These are phyloP conservation scores for Amphipyra tragopoginis DNA, from an alignment of 2,888 invertebrate genomes.

Conservation along the genomic window DNA sequence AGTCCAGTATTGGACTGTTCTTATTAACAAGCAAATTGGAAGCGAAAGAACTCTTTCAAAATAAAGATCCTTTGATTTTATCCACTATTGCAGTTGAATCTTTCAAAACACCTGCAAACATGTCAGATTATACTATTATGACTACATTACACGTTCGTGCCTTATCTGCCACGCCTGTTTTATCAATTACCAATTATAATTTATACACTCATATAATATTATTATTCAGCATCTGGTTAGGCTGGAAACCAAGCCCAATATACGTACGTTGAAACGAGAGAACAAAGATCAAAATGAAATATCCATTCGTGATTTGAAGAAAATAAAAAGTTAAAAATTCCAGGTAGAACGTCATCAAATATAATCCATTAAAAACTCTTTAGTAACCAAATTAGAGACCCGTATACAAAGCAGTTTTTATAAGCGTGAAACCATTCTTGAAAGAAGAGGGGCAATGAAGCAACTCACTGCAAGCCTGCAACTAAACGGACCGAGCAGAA, in stretches of 20 bases:
- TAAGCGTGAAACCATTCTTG: constrained; percentile 43
- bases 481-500: constrained; percentile 48
- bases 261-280: not conserved
- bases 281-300: not conserved
- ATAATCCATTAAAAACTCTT: constrained; percentile 35
- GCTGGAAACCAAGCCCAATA: not conserved
- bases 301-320: not conserved
- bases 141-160: constrained; percentile 11
- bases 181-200: constrained; percentile 20
- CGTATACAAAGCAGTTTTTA: constrained; percentile 46
- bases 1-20: too few species aligned
- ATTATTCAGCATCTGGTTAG: not conserved
- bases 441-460: constrained; percentile 50
- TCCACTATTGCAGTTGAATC: constrained; percentile 10
- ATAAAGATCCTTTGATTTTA: too few species aligned
- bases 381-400: constrained; percentile 42
- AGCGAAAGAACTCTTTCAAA: too few species aligned
- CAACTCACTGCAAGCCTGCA: constrained; percentile 47
- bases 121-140: constrained; percentile 15
- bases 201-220: constrained; percentile 8
- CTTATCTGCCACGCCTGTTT: constrained; percentile 17
- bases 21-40: too few species aligned
- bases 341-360: constrained; percentile 13
- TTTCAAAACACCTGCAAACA: constrained; percentile 19
- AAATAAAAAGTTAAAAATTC: not conserved